These are phyloP conservation scores for Zygaena filipendulae DNA, from an alignment of 2,888 invertebrate species.

Conservation along the genomic window DNA sequence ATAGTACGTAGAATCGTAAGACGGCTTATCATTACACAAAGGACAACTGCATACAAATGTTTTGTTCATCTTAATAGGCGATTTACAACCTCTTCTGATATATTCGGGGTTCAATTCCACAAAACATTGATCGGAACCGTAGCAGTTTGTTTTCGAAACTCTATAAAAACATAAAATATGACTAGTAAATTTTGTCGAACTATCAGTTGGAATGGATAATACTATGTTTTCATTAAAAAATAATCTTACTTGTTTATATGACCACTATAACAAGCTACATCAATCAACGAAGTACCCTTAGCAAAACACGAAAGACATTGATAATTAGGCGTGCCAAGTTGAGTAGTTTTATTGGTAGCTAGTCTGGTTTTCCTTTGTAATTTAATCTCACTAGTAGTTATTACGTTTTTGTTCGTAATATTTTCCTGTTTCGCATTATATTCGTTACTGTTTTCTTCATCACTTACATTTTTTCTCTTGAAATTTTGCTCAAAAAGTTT, in stretches of 20 bases:
- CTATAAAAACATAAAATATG: conserved; percentile 23
- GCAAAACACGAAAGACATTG: conserved; percentile 30
- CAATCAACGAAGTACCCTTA: conserved; percentile 17
- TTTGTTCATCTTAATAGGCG: conserved; percentile 29
- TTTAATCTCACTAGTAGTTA: conserved; percentile 9
- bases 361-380: conserved; percentile 21
- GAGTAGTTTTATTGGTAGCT: conserved; percentile 8
- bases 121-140: conserved; percentile 29
- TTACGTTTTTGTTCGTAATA: conserved; percentile 7
- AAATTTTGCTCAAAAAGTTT: conserved; percentile 22
- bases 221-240: conserved; percentile 2
- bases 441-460: conserved; percentile 17
- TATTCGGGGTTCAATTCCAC: conserved; percentile 37
- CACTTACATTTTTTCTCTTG: conserved; percentile 18
- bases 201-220: background rate
- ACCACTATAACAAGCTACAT: conserved; percentile 29
- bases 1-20: conserved; percentile 28
- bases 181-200: conserved; percentile 1
- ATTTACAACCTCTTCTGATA: conserved; percentile 39
- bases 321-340: background rate
- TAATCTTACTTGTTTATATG: conserved; percentile 24
- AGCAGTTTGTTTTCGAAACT: conserved; percentile 22
- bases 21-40: conserved; percentile 45
- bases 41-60: conserved; percentile 49
- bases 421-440: conserved; percentile 8